Evolutionary conservation across 2,888 invertebrate species (phyloP).

Genomic region (Troides aeacus): DNA sequence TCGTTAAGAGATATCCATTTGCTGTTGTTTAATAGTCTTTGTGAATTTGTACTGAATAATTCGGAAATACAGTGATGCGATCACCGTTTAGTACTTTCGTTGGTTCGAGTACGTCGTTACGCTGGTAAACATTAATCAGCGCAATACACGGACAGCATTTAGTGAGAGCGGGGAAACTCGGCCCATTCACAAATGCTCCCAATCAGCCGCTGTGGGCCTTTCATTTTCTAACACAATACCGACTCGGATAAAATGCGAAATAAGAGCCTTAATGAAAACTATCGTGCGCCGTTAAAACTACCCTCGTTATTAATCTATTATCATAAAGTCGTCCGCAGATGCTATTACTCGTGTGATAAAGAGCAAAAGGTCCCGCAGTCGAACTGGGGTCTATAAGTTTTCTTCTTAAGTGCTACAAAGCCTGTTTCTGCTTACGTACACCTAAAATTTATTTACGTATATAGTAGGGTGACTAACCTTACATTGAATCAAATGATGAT

Average conservation of each 20-base stretch:
- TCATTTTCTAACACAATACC: slow-evolving; percentile 39
- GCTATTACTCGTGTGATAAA: slow-evolving; percentile 36
- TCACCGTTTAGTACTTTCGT: slow-evolving; percentile 30
- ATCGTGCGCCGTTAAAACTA: slow-evolving; percentile 37
- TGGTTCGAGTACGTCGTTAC: slow-evolving; percentile 31
- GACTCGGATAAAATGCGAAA: slow-evolving; percentile 41
- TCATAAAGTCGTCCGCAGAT: slow-evolving; percentile 43
- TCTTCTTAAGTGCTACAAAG: neutral
- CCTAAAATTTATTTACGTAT: too few relatives aligned
- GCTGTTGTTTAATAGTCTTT: too few relatives aligned
- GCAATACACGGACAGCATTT: slow-evolving; percentile 31
- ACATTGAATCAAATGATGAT: too few relatives aligned
- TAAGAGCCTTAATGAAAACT: slow-evolving; percentile 46
- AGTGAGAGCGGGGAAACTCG: slow-evolving; percentile 40
- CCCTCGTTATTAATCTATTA: slow-evolving; percentile 42
- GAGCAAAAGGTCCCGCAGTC: slow-evolving; percentile 20
- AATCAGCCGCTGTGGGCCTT: slow-evolving; percentile 39
- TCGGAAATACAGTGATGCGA: slow-evolving; percentile 1
- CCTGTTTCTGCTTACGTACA: too few relatives aligned
- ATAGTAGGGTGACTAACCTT: too few relatives aligned
- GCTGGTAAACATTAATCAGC: slow-evolving; percentile 45
- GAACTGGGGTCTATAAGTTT: slow-evolving; percentile 13
- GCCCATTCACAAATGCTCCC: slow-evolving; percentile 44
- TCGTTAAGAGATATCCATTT: too few relatives aligned
- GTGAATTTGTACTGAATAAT: slow-evolving; percentile 6